Evolutionary conservation across 2,888 invertebrate species (phyloP).

Genomic region (Tetranychus truncatus): DNA sequence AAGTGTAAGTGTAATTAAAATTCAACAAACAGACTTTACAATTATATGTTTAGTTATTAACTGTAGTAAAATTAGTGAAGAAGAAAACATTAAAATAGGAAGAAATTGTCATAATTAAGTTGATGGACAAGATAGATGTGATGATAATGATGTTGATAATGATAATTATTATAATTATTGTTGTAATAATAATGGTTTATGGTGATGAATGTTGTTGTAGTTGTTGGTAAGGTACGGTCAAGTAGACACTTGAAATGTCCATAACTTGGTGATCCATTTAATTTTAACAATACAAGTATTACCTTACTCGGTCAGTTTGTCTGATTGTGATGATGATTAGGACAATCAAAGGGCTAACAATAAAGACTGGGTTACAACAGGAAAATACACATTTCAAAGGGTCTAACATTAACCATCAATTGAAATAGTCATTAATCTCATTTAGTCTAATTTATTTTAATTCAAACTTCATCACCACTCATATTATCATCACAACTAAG

Average conservation of each 20-base stretch:
- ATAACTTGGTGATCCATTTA: neutral
- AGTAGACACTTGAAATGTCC: neutral
- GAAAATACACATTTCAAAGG: neutral
- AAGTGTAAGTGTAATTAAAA: no score
- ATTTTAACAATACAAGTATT: neutral
- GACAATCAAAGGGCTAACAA: neutral
- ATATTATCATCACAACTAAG: neutral
- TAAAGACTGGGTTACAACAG: neutral
- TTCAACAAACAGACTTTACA: neutral
- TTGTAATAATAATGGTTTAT: no score
- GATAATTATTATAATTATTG: no score
- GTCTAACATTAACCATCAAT: neutral
- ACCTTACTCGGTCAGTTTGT: neutral
- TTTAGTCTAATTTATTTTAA: neutral
- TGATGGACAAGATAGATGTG: neutral
- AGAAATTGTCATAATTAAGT: neutral
- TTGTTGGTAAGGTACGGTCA: neutral
- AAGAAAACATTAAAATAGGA: neutral
- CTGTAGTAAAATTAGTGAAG: neutral
- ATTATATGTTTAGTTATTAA: neutral
- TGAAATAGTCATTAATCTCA: neutral
- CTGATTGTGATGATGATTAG: neutral
- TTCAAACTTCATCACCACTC: neutral
- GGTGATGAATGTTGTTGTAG: no score
- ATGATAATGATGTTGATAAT: neutral